Conservation (phyloP, 2,888 invertebrate species). For the Polydrusus tereticollis region DNA sequence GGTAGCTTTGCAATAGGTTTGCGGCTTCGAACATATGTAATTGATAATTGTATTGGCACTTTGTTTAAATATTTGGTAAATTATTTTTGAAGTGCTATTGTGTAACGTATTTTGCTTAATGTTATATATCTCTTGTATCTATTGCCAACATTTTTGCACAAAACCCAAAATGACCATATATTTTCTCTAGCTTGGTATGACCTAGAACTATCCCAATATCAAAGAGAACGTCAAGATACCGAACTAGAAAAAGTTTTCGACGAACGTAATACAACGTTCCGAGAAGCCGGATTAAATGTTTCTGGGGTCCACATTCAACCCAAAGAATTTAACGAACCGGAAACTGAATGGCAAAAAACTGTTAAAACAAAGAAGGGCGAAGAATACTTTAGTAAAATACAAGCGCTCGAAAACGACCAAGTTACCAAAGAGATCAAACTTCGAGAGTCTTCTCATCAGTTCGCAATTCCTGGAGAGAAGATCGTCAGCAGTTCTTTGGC, state of each 20-base stretch:
- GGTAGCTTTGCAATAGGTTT: no score
- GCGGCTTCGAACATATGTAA: no score
- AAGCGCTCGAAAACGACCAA: conserved; percentile 87
- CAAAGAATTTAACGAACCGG: conserved; percentile 79
- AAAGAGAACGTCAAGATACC: conserved; percentile 83
- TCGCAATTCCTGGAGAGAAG: conserved; percentile 87
- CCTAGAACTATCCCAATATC: conserved; percentile 86
- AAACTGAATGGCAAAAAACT: conserved; percentile 88
- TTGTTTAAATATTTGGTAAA: conserved; percentile 17
- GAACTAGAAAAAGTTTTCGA: conserved; percentile 91
- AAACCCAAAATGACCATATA: background rate
- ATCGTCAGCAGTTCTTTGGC: conserved; percentile 81
- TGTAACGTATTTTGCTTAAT: conserved; percentile 38
- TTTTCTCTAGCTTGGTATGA: conserved; percentile 88
- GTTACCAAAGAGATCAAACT: conserved; percentile 84
- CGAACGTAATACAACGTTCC: conserved; percentile 80
- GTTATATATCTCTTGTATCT: background rate
- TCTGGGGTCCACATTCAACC: conserved; percentile 71
- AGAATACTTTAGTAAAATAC: conserved; percentile 86
- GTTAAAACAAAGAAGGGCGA: conserved; percentile 85
- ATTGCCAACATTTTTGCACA: background rate
- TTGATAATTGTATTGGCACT: no score
- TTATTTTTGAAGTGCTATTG: conserved; percentile 34
- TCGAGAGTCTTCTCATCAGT: conserved; percentile 84
- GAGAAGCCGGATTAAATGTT: conserved; percentile 70